These are phyloP conservation scores for Lagorchestes hirsutus DNA, from an alignment of 2,797 vertebrate genomes.

Conservation along the genomic window DNA sequence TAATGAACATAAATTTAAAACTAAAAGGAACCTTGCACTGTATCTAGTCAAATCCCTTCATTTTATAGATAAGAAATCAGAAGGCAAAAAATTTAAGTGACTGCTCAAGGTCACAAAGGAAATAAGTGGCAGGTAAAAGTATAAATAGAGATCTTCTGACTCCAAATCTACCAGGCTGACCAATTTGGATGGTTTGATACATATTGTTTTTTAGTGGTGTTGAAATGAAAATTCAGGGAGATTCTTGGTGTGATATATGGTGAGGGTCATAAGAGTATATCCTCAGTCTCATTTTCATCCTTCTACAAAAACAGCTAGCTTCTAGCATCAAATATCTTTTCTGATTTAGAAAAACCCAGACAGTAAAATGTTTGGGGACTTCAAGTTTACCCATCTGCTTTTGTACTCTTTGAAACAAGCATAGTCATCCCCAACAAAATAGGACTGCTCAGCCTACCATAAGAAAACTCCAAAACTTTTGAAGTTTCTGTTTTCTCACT, in stretches of 20 bases:
- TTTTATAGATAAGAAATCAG: not conserved
- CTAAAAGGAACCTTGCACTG: not conserved
- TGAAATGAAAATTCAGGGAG: not conserved
- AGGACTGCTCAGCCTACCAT: conserved; percentile 9
- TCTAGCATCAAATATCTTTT: conserved; percentile 32
- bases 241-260: not conserved
- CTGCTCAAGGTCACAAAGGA: not conserved
- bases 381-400: conserved; percentile 39
- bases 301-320: conserved; percentile 24
- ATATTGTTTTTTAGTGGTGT: not conserved
- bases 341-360: conserved; percentile 24
- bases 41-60: not conserved
- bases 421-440: conserved; percentile 11
- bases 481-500: conserved; percentile 19
- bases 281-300: conserved; percentile 44
- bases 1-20: not conserved
- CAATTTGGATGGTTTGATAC: not conserved
- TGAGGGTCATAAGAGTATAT: not conserved
- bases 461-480: conserved; percentile 32
- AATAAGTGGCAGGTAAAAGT: not conserved
- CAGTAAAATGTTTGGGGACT: conserved; percentile 35
- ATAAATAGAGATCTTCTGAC: not conserved
- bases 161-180: not conserved
- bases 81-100: not conserved
- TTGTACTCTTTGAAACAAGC: conserved; percentile 29